Percentiles rank a stretch among this genome's conserved stretches.
These are phyloP conservation scores for Salvelinus alpinus DNA, from an alignment of 2,113 vertebrate genomes.

Conservation along the genomic window DNA sequence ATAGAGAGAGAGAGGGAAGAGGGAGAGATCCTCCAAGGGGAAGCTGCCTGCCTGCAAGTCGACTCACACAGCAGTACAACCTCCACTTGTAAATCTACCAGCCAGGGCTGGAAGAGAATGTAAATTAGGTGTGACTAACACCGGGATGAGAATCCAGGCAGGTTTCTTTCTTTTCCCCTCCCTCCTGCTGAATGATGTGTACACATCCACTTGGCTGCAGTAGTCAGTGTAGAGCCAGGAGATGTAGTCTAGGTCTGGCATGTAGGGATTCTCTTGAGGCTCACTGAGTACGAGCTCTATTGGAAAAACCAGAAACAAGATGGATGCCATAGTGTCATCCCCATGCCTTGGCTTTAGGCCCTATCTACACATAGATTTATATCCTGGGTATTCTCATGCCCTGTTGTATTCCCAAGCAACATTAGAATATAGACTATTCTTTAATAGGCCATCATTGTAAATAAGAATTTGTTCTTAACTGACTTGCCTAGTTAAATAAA, in stretches of 20 bases:
- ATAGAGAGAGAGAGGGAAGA: slow-evolving; percentile 25
- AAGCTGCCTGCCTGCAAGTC: slow-evolving; percentile 51
- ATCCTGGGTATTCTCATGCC: too few relatives aligned
- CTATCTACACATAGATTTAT: too few relatives aligned
- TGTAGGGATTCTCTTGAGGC: slow-evolving; percentile 53
- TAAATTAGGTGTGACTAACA: slow-evolving; percentile 74
- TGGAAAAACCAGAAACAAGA: too few relatives aligned
- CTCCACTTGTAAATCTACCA: slow-evolving; percentile 67
- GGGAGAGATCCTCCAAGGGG: slow-evolving; percentile 36
- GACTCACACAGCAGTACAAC: slow-evolving; percentile 59
- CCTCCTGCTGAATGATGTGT: slow-evolving; percentile 56
- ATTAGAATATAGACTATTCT: too few relatives aligned
- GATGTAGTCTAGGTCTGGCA: slow-evolving; percentile 54
- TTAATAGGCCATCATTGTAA: too few relatives aligned
- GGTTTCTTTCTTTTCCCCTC: slow-evolving; percentile 12
- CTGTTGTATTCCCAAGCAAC: too few relatives aligned
- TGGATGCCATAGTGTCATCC: too few relatives aligned
- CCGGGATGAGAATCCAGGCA: slow-evolving; percentile 61
- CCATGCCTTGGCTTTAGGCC: too few relatives aligned
- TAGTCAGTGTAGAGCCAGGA: slow-evolving; percentile 30
- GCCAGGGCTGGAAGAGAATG: slow-evolving; percentile 63
- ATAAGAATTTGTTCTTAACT: too few relatives aligned
- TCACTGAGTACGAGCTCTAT: not conserved
- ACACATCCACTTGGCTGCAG: slow-evolving; percentile 62
- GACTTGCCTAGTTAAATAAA: too few relatives aligned